Evolutionary conservation across 1,140 invertebrate genomes (phyloP), one percentile per base, ranked within the genome.

Genomic region (Galleria mellonella): DNA sequence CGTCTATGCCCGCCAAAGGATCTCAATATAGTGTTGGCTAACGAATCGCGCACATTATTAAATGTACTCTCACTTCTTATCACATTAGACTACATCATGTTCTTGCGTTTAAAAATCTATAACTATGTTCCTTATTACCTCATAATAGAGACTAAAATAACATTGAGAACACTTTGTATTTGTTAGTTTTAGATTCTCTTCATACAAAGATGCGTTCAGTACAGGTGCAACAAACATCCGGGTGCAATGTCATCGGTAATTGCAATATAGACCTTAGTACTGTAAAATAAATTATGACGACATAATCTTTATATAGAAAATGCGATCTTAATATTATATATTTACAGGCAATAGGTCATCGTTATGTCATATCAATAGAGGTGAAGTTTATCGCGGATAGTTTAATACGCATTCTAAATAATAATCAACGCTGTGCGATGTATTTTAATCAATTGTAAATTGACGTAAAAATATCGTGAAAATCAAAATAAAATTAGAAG

Each of bases 231-330:
- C 14, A 27, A 31, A 36, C 29, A 62, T 55, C 49, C 49, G 47
- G 47, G 51, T 42, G 47, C 51, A 53, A 53, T 57, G 56, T 53
- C 43, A 46, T 31, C 32, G 12, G n/a, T n/a, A n/a, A 17, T 36
- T 17, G 17, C 35, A 27, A 15, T 36, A 32, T 39, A 23, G 17
- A 23, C 17, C 6, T 23, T 3, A 23, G 6, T 23, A 23, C 17
- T 23, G 17, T 23, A 23, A 23, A 3, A 6, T 23, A 23, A 23
- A 23, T 23, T 23, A 23, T 23, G 2, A 23, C 6, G 6, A 3
- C 6, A 23, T 23, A 23, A 23, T 23, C 6, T n/a, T 23, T 3
- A 2, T 23, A 23, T 23, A 23, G 17, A 23, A 3, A 23, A 6
- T 23, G 17, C 17, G 17, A 23, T 23, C 17, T 3, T 23, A 3